phyloP scores from a whole-genome alignment of 2,888 invertebrate species.

The Chorisops tibialis region DNA sequence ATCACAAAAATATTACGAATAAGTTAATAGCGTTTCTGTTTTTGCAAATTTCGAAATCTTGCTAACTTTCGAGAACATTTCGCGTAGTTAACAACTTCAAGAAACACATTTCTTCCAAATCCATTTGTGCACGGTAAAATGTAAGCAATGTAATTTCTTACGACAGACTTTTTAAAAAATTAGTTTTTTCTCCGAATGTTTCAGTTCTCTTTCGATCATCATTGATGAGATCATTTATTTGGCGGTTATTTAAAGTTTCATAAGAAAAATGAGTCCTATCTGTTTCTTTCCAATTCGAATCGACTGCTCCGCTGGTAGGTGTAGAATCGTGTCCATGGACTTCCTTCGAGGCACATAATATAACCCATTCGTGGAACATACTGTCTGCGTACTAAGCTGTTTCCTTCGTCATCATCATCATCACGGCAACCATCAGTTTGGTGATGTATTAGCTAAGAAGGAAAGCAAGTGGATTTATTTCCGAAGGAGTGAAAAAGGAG shows the following conservation, averaged over 20 bases:
- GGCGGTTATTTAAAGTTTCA: slow-evolving; percentile 31
- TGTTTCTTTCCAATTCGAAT: slow-evolving; percentile 19
- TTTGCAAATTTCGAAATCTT: too few relatives aligned
- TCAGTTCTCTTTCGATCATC: slow-evolving; percentile 12
- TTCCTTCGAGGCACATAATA: background rate
- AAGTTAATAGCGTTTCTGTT: too few relatives aligned
- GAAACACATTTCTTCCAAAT: too few relatives aligned
- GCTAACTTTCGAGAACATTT: too few relatives aligned
- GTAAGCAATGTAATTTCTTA: slow-evolving; percentile 10
- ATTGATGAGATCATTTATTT: slow-evolving; percentile 24
- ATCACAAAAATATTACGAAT: too few relatives aligned
- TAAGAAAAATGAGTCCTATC: slow-evolving; percentile 31
- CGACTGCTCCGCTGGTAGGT: background rate
- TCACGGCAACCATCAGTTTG: background rate
- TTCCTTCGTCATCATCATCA: slow-evolving; percentile 17
- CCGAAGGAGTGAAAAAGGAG: background rate
- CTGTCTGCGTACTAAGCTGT: background rate
- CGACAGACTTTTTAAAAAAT: background rate
- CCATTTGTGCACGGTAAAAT: background rate
- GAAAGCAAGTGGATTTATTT: background rate
- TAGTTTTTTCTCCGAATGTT: slow-evolving; percentile 5
- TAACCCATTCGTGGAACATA: background rate
- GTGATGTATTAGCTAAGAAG: background rate
- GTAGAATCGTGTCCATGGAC: background rate
- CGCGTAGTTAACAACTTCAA: too few relatives aligned